These are phyloP conservation scores for Agriopis aurantiaria DNA, from an alignment of 2,888 invertebrate species.

Conservation along the genomic window DNA sequence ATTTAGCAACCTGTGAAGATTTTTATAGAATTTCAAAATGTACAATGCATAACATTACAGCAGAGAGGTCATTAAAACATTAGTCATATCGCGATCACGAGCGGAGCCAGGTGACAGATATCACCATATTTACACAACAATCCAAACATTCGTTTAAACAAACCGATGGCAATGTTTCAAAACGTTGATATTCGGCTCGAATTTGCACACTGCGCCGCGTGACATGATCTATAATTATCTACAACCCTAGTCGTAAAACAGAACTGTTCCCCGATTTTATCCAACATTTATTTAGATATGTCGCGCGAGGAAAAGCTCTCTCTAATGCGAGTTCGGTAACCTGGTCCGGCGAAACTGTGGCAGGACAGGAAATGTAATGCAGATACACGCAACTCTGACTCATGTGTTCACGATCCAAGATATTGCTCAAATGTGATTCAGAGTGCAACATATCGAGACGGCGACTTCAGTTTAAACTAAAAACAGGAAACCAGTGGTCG, in stretches of 20 bases:
- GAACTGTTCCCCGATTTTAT: slow-evolving; percentile 35
- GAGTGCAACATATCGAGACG: slow-evolving; percentile 11
- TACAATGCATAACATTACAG: neutral
- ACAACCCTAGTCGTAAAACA: slow-evolving; percentile 35
- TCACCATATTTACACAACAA: slow-evolving; percentile 27
- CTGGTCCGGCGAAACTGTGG: slow-evolving; percentile 18
- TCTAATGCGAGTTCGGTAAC: slow-evolving; percentile 21
- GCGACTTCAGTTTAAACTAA: neutral
- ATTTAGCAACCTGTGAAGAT: too few relatives aligned
- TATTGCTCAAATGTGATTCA: slow-evolving; percentile 20
- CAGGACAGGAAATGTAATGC: slow-evolving; percentile 16
- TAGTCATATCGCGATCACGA: slow-evolving; percentile 4
- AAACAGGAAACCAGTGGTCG: slow-evolving; percentile 23
- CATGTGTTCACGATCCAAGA: slow-evolving; percentile 11
- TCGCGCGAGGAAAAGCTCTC: slow-evolving; percentile 11
- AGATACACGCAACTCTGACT: slow-evolving; percentile 20
- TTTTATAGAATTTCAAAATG: neutral
- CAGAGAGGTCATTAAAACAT: slow-evolving; percentile 20
- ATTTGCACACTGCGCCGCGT: slow-evolving; percentile 25
- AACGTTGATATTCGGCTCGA: slow-evolving; percentile 20
- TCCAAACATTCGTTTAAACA: slow-evolving; percentile 25
- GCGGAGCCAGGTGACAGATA: slow-evolving; percentile 47
- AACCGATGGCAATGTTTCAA: slow-evolving; percentile 28
- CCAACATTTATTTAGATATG: slow-evolving; percentile 34
- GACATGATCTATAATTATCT: slow-evolving; percentile 35